Evolutionary conservation across 1,140 invertebrate genomes (phyloP).

Genomic region (Drosophila sucinea): DNA sequence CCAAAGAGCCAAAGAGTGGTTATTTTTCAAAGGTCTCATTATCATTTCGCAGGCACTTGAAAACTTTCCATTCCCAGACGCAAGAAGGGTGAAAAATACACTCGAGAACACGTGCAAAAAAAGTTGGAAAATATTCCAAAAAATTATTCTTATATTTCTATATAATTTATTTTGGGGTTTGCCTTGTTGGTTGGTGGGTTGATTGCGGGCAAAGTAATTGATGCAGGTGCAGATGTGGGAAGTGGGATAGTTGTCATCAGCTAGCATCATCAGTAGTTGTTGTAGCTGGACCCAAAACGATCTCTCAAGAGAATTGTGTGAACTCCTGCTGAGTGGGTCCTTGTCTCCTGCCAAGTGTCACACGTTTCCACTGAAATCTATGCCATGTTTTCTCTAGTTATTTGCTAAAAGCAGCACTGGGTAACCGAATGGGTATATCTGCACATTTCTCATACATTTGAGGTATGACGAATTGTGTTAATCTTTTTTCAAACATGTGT

Average conservation of each 20-base stretch:
- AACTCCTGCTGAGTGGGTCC: slow-evolving; percentile 29
- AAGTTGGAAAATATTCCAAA: slow-evolving; percentile 42
- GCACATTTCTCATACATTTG: background rate
- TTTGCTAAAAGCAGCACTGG: slow-evolving; percentile 4
- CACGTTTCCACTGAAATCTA: slow-evolving; percentile 69
- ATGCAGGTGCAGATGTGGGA: slow-evolving; percentile 41
- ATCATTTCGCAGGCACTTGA: slow-evolving; percentile 44
- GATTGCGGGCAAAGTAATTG: slow-evolving; percentile 31
- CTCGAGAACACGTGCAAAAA: slow-evolving; percentile 48
- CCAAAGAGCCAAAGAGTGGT: slow-evolving; percentile 55
- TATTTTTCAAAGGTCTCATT: slow-evolving; percentile 67
- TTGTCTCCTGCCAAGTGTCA: slow-evolving; percentile 43
- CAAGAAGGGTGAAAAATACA: slow-evolving; percentile 40
- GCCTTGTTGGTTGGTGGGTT: slow-evolving; percentile 26
- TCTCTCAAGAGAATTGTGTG: slow-evolving; percentile 40
- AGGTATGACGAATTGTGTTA: background rate
- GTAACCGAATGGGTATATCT: background rate
- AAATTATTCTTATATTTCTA: slow-evolving; percentile 46
- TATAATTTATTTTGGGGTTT: slow-evolving; percentile 35
- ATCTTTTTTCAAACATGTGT: too few relatives aligned
- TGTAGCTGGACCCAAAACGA: slow-evolving; percentile 28
- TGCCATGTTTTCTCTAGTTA: slow-evolving; percentile 46
- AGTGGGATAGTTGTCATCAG: slow-evolving; percentile 51
- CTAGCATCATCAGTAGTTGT: slow-evolving; percentile 8
- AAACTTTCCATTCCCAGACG: background rate